These are phyloP conservation scores for Campoletis raptor DNA, from an alignment of 2,888 invertebrate genomes.

Conservation along the genomic window DNA sequence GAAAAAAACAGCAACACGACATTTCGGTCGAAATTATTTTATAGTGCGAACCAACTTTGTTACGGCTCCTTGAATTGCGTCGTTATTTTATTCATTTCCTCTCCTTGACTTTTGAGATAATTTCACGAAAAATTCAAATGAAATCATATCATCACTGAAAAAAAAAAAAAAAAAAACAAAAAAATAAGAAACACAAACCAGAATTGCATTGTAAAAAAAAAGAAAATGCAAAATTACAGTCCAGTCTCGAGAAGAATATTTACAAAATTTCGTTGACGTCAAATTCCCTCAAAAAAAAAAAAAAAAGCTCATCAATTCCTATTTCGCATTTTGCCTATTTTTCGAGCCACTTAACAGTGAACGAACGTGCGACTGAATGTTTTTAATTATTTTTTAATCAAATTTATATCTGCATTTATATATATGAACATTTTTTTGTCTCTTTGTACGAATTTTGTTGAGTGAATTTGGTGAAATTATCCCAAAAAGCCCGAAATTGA, in stretches of 20 bases:
- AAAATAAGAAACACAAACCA: constrained; percentile 1
- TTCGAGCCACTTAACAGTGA: neutral
- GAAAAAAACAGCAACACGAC: constrained; percentile 11
- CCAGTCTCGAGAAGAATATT: neutral
- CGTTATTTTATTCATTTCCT: constrained; percentile 73
- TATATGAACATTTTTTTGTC: neutral
- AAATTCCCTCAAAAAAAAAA: neutral
- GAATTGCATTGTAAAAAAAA: constrained; percentile 1
- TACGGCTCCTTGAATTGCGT: constrained; percentile 67
- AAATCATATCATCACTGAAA: constrained; percentile 9
- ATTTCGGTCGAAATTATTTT: constrained; percentile 41
- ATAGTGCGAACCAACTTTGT: constrained; percentile 66
- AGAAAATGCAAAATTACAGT: constrained; percentile 15
- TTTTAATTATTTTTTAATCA: neutral
- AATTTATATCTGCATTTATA: constrained; percentile 1
- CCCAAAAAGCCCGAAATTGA: neutral
- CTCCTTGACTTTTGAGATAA: constrained; percentile 62
- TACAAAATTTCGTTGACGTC: neutral
- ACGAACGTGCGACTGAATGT: constrained; percentile 4
- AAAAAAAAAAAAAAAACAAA: constrained; percentile 9
- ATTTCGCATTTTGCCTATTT: neutral
- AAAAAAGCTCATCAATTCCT: neutral
- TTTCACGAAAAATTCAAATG: constrained; percentile 54
- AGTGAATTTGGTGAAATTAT: constrained; percentile 11
- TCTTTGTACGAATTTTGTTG: neutral